Evolutionary conservation across 2,888 invertebrate species (phyloP).

Genomic region (Adineta ricciae): DNA sequence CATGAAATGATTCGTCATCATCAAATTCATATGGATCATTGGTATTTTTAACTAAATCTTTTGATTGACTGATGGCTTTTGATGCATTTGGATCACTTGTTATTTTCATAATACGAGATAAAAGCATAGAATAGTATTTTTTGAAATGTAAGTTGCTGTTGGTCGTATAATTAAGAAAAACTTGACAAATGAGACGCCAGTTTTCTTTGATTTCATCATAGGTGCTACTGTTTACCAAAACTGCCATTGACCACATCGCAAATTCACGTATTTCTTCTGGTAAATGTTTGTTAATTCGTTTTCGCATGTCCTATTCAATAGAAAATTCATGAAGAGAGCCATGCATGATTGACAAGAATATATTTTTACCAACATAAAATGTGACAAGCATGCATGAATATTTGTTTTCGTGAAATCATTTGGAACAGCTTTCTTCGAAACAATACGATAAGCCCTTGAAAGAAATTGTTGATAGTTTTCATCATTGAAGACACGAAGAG

Average conservation of each 20-base stretch:
- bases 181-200: neutral
- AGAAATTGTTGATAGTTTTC: neutral
- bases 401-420: neutral
- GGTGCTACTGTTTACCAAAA: neutral
- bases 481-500: neutral
- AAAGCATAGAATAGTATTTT: neutral
- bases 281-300: neutral
- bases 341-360: too few species aligned
- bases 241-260: neutral
- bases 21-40: neutral
- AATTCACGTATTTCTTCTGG: neutral
- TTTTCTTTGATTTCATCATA: neutral
- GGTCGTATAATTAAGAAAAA: neutral
- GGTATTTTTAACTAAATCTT: neutral
- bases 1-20: neutral
- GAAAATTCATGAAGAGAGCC: too few species aligned
- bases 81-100: neutral
- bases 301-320: neutral
- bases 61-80: neutral
- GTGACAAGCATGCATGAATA: neutral
- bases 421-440: neutral
- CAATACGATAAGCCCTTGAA: neutral
- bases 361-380: neutral
- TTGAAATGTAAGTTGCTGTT: neutral
- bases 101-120: neutral